Evolutionary conservation across 2,113 vertebrate genomes (phyloP).

Genomic region (Varanus komodoensis): DNA sequence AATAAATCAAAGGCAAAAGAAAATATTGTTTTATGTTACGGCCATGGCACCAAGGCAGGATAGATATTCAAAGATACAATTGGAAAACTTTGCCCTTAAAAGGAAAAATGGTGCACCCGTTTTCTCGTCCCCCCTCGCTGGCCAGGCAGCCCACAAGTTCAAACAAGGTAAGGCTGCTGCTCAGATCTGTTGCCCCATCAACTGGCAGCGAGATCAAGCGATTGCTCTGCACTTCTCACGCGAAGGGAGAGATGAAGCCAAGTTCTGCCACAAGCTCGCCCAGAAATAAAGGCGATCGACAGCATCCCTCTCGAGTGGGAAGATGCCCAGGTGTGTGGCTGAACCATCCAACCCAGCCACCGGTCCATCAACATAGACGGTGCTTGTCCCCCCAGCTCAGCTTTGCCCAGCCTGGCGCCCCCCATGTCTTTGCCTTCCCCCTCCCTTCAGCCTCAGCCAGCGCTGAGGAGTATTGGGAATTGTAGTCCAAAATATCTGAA

Average conservation of each 20-base stretch:
- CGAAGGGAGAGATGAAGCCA: rapidly evolving
- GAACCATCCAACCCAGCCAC: not conserved
- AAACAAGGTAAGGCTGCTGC: conserved; percentile 54
- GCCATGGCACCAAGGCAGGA: conserved; percentile 61
- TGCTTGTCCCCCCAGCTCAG: no score
- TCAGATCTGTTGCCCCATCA: not conserved
- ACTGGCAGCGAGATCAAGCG: not conserved
- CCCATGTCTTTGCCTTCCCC: no score
- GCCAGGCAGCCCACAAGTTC: conserved; percentile 26
- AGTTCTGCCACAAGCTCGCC: not conserved
- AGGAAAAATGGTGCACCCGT: conserved; percentile 66
- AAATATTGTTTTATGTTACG: conserved; percentile 53
- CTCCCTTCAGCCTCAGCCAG: not conserved
- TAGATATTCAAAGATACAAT: conserved; percentile 61
- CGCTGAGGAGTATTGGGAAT: not conserved
- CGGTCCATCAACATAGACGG: not conserved
- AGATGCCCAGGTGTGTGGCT: not conserved
- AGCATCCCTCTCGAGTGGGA: not conserved
- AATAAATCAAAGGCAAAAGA: conserved; percentile 69
- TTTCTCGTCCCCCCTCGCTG: rapidly evolving
- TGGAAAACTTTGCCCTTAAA: conserved; percentile 64
- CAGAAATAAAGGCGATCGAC: no score
- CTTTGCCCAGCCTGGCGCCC: no score
- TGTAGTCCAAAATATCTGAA: not conserved
- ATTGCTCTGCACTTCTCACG: not conserved